phyloP scores from a whole-genome alignment of 2,797 vertebrate species.

The Balearica regulorum region DNA sequence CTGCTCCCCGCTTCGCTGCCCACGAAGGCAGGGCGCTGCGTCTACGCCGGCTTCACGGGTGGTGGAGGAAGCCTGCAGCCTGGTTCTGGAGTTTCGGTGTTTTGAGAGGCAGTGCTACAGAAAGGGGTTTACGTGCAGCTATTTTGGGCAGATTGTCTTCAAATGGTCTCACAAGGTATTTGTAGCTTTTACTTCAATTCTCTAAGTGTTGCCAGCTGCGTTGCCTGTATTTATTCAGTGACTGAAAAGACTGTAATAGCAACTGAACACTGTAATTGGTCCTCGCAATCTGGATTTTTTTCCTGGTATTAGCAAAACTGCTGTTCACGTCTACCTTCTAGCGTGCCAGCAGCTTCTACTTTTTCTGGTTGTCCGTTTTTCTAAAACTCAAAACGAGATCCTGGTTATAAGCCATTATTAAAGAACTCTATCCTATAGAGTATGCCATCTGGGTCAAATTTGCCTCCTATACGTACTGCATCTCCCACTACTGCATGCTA shows the following conservation, averaged over 20 bases:
- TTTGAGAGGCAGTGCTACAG: background rate
- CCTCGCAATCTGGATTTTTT: background rate
- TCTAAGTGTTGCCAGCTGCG: background rate
- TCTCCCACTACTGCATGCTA: background rate
- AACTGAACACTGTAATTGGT: background rate
- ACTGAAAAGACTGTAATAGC: background rate
- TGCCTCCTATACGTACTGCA: background rate
- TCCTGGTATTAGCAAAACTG: background rate
- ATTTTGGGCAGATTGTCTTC: background rate
- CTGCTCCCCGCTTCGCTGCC: background rate
- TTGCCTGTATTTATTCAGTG: background rate
- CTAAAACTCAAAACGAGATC: background rate
- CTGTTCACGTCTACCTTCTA: background rate
- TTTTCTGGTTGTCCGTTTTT: background rate
- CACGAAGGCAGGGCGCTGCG: fast-evolving
- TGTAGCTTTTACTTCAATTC: background rate
- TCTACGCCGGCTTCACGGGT: fast-evolving
- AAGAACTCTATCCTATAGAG: background rate
- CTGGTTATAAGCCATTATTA: background rate
- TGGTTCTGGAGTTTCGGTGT: background rate
- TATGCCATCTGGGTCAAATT: background rate
- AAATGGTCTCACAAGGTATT: background rate
- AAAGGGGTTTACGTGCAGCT: background rate
- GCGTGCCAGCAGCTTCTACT: background rate
- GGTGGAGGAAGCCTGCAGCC: background rate